phyloP scores from a whole-genome alignment of 2,888 invertebrate genomes.

The Dynastes grantii region DNA sequence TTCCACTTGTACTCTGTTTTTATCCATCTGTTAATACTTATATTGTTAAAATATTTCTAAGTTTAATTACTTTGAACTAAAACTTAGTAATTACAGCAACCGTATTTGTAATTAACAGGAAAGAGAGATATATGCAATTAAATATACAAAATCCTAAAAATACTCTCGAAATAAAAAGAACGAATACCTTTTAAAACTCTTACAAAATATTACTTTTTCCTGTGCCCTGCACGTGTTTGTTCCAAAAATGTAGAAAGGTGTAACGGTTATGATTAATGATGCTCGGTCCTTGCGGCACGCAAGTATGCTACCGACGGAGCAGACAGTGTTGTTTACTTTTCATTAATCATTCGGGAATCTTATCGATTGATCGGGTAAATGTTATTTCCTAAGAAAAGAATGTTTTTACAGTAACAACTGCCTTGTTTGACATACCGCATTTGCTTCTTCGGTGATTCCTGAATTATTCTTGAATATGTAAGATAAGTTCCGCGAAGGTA shows the following conservation, averaged over 20 bases:
- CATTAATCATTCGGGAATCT: conserved; percentile 62
- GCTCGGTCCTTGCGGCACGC: conserved; percentile 60
- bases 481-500: neutral
- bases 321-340: conserved; percentile 63
- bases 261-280: conserved; percentile 61
- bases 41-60: too few species aligned
- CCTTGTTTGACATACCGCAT: conserved; percentile 17
- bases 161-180: conserved; percentile 13
- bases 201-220: conserved; percentile 43
- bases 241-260: conserved; percentile 49
- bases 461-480: neutral
- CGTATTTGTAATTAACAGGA: too few species aligned
- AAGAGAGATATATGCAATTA: too few species aligned
- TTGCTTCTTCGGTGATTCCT: conserved; percentile 6
- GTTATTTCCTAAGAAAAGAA: conserved; percentile 42
- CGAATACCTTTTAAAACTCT: conserved; percentile 21
- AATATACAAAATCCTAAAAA: conserved; percentile 15
- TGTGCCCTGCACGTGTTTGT: conserved; percentile 48
- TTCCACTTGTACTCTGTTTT: too few species aligned
- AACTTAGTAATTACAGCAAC: too few species aligned
- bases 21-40: too few species aligned
- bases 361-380: conserved; percentile 60
- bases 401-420: conserved; percentile 7
- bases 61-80: too few species aligned
- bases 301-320: conserved; percentile 63